Conservation (phyloP, 2,888 invertebrate species). For the Rapana venosa region DNA sequence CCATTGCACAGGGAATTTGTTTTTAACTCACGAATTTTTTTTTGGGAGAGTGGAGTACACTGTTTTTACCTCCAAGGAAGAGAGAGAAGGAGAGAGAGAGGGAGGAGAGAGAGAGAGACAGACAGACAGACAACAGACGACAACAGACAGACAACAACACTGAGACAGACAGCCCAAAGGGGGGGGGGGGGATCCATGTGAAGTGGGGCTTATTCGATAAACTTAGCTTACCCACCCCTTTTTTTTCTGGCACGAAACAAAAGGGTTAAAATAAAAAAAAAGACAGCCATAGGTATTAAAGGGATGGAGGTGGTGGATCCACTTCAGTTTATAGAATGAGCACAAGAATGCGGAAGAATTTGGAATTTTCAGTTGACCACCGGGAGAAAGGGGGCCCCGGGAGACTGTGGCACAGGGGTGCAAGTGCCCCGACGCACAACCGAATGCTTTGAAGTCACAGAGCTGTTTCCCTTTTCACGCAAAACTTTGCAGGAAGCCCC, state of each 20-base stretch:
- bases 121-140: too few relatives aligned
- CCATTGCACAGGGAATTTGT: too few relatives aligned
- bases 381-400: not conserved
- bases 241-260: not conserved
- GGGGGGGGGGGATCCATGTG: too few relatives aligned
- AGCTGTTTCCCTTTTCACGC: slow-evolving; percentile 5
- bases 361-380: not conserved
- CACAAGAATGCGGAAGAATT: not conserved
- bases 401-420: not conserved
- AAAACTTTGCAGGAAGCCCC: slow-evolving; percentile 26
- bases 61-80: too few relatives aligned
- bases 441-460: not conserved
- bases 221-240: too few relatives aligned
- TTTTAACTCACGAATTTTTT: too few relatives aligned
- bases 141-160: too few relatives aligned
- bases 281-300: not conserved
- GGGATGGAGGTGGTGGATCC: not conserved
- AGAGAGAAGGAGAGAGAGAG: too few relatives aligned
- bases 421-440: not conserved
- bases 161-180: too few relatives aligned
- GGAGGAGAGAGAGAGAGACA: too few relatives aligned
- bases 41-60: too few relatives aligned
- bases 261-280: not conserved
- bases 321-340: not conserved
- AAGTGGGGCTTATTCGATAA: too few relatives aligned